Evolutionary conservation across 2,888 invertebrate genomes (phyloP), one percentile per base, ranked within the genome.

Genomic region (Seira sanloemensis): DNA sequence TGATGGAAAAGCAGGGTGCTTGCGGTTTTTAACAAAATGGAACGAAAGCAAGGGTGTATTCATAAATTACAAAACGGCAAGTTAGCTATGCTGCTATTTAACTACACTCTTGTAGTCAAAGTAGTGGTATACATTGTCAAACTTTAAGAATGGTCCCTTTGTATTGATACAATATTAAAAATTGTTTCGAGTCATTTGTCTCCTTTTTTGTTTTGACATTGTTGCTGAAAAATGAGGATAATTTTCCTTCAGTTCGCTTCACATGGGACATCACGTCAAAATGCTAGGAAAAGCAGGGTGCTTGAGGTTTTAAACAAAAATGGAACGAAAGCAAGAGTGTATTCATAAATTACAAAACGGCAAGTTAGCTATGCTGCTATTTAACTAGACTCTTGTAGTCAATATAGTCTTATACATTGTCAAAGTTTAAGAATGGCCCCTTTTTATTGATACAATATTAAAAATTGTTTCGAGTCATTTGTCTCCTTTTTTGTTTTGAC

Each of bases 211-310:
- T 58, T n/a, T 58, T 58, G 58, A 58, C 58, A 58, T n/a, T 58
- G 58, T 58, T 58, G 58, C 58, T 58, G 58, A 58, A 58, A 58
- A 58, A 58, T 18, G 58, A 58, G 58, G 58, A 58, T 58, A 58
- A 58, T 58, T 58, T 58, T n/a, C 7, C 2, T 18, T n/a, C 58
- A 18, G 16, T 16, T 58, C n/a, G n/a, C 12, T 58, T 58, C 9
- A n/a, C 58, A n/a, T n/a, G 58, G 58, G 58, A 58, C 58, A 9
- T n/a, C 58, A 58, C n/a, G 58, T 58, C n/a, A n/a, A 9, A 7
- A 16, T 2, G 12, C n/a, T n/a, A 58, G n/a, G 58, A n/a, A n/a
- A n/a, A n/a, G n/a, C n/a, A n/a, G n/a, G n/a, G n/a, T n/a, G n/a
- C n/a, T n/a, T n/a, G 58, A 58, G n/a, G n/a, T n/a, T n/a, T n/a